Evolutionary conservation across 1,140 invertebrate genomes (phyloP).

Genomic region (Episyrphus balteatus): DNA sequence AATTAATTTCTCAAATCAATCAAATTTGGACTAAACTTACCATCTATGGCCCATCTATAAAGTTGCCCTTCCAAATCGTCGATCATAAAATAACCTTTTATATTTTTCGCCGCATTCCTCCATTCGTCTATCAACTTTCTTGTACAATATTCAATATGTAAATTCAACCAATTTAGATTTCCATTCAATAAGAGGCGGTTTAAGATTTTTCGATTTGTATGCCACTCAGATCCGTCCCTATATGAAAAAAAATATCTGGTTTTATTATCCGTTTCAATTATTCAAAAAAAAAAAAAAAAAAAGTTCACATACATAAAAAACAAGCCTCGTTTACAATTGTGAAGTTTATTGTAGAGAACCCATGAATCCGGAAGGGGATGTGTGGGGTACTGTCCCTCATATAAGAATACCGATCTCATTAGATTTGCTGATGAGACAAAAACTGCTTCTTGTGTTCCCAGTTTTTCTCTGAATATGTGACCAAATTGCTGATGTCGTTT

Average conservation of each 20-base stretch:
- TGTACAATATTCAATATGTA: constrained; percentile 27
- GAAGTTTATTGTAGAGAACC: constrained; percentile 62
- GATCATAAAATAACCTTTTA: constrained; percentile 17
- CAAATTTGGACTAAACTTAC: constrained; percentile 35
- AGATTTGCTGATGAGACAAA: constrained; percentile 49
- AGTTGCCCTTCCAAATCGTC: constrained; percentile 54
- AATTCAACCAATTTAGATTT: constrained; percentile 35
- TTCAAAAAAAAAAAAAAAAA: constrained; percentile 1
- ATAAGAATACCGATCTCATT: constrained; percentile 57
- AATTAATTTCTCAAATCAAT: too few species aligned
- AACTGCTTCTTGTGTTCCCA: constrained; percentile 52
- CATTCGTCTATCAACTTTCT: constrained; percentile 13
- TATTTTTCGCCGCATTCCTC: constrained; percentile 9
- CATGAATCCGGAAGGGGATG: constrained; percentile 75
- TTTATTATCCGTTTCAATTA: constrained; percentile 3
- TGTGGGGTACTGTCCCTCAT: constrained; percentile 65
- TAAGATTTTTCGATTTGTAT: constrained; percentile 52
- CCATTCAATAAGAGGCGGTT: constrained; percentile 58
- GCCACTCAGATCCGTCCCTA: constrained; percentile 71
- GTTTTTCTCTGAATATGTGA: constrained; percentile 57
- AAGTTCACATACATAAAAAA: constrained; percentile 79
- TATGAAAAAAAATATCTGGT: neutral
- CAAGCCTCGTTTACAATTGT: constrained; percentile 59
- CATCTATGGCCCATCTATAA: constrained; percentile 64
- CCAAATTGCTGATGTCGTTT: constrained; percentile 58